phyloP scores from a whole-genome alignment of 1,140 invertebrate genomes.

The Drosophila sproati region DNA sequence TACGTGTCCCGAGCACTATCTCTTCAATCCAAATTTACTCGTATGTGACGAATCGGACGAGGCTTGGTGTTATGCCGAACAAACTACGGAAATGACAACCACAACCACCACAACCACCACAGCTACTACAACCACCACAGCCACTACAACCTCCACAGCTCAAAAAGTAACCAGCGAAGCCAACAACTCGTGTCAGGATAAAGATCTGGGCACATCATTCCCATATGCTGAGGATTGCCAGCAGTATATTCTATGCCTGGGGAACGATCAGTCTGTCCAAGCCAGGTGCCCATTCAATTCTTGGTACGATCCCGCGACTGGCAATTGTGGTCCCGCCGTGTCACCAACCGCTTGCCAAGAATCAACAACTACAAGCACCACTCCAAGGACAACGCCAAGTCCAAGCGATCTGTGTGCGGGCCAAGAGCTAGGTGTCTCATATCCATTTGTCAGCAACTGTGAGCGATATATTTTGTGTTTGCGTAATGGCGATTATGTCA shows the following conservation, averaged over 20 bases:
- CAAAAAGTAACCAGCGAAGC: neutral
- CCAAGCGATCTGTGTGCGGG: slow-evolving; percentile 37
- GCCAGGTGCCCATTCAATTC: slow-evolving; percentile 54
- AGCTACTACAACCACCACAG: neutral
- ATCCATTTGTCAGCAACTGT: slow-evolving; percentile 51
- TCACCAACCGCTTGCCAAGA: slow-evolving; percentile 55
- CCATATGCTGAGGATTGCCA: slow-evolving; percentile 45
- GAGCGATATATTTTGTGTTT: slow-evolving; percentile 63
- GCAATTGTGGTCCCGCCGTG: slow-evolving; percentile 59
- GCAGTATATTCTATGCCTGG: slow-evolving; percentile 58
- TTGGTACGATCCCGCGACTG: slow-evolving; percentile 59
- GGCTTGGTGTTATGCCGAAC: slow-evolving; percentile 33
- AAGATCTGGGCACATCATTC: slow-evolving; percentile 40
- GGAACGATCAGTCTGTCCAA: slow-evolving; percentile 38
- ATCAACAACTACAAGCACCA: slow-evolving; percentile 15
- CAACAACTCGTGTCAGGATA: slow-evolving; percentile 34
- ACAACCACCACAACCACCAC: neutral
- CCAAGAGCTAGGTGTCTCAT: slow-evolving; percentile 49
- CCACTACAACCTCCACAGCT: neutral
- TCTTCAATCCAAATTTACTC: slow-evolving; percentile 42
- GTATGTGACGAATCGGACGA: slow-evolving; percentile 55
- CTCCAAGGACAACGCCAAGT: slow-evolving; percentile 11
- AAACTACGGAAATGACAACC: slow-evolving; percentile 8
- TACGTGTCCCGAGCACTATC: slow-evolving; percentile 37
- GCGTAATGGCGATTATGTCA: slow-evolving; percentile 41